These are phyloP conservation scores for Pipistrellus nathusii DNA, from an alignment of 2,797 vertebrate genomes.

Conservation along the genomic window DNA sequence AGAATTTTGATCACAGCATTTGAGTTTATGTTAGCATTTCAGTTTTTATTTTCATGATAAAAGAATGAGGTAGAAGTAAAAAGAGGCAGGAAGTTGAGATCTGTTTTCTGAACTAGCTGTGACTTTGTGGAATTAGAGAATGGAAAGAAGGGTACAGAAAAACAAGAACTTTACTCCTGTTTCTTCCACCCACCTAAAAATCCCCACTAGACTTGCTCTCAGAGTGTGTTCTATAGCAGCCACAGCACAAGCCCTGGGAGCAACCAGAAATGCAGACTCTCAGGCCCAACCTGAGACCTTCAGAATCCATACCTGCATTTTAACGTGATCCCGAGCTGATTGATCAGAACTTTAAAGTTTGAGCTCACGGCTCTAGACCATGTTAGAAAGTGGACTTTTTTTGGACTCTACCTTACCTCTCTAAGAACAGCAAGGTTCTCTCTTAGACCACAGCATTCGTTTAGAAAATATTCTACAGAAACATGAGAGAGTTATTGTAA, in stretches of 20 bases:
- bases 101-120: not conserved
- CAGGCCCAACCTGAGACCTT: not conserved
- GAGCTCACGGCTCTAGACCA: not conserved
- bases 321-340: not conserved
- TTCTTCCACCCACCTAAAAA: not conserved
- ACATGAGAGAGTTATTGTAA: not conserved
- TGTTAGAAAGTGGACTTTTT: not conserved
- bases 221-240: not conserved
- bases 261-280: not conserved
- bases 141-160: not conserved
- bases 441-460: not conserved
- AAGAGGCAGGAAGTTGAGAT: not conserved
- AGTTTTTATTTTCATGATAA: not conserved
- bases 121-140: not conserved
- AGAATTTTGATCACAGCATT: not conserved
- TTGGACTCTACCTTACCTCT: not conserved
- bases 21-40: not conserved
- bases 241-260: not conserved
- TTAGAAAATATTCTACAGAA: not conserved
- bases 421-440: not conserved
- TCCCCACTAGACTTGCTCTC: not conserved
- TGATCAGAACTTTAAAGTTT: not conserved
- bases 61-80: not conserved
- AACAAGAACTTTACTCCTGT: not conserved
- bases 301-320: not conserved